Percentiles rank a stretch among this genome's conserved stretches.
Conservation (phyloP, 2,888 invertebrate genomes). For the Leucoptera coffeella region DNA sequence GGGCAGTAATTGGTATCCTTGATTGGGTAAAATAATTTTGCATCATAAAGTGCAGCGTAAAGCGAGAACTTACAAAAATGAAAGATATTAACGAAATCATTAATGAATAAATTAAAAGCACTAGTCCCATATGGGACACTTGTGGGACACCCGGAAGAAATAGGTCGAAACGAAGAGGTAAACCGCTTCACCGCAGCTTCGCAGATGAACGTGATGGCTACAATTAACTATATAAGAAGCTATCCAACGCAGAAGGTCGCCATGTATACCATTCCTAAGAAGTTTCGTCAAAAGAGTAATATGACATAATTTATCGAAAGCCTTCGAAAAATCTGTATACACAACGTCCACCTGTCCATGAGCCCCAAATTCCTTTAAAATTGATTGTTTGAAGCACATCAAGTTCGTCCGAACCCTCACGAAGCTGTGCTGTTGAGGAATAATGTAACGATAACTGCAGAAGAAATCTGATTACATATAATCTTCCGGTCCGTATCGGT, state of each 20-base stretch:
- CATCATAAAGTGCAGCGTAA: slow-evolving; percentile 1
- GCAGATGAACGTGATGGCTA: background rate
- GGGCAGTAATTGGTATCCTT: background rate
- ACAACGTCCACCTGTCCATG: background rate
- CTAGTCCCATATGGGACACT: background rate
- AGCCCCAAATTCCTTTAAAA: background rate
- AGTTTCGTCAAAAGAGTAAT: background rate
- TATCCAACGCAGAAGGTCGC: slow-evolving; percentile 1
- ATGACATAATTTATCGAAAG: background rate
- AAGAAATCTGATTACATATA: too few species aligned
- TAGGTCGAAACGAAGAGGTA: too few species aligned
- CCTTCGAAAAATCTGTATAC: background rate
- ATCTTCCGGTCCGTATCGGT: too few species aligned
- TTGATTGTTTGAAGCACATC: background rate
- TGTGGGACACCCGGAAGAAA: background rate
- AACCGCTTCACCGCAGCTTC: background rate
- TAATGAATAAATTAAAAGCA: background rate
- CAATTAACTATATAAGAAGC: background rate
- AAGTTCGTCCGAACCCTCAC: background rate
- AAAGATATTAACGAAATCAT: background rate
- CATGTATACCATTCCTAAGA: background rate
- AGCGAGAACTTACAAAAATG: background rate
- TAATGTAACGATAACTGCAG: too few species aligned
- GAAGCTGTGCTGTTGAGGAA: background rate
- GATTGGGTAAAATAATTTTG: background rate